phyloP scores from a whole-genome alignment of 2,888 invertebrate species.

The Bruchidius siliquastri region DNA sequence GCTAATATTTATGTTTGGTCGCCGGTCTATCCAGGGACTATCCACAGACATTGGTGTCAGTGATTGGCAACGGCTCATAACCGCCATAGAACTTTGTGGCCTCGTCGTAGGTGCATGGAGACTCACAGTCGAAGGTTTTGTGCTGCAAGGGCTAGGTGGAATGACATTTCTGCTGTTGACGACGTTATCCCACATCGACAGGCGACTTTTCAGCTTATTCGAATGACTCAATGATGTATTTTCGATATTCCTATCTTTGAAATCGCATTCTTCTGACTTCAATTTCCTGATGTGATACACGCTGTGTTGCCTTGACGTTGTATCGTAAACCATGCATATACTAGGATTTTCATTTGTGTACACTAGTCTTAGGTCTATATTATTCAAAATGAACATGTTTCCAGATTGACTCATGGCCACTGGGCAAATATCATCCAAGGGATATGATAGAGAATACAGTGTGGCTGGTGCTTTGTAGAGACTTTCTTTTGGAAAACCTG shows the following conservation, averaged over 20 bases:
- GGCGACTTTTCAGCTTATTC: constrained; percentile 35
- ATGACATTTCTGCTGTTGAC: constrained; percentile 28
- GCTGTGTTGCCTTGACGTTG: constrained; percentile 71
- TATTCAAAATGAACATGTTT: constrained; percentile 59
- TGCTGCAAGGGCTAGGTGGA: constrained; percentile 35
- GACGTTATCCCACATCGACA: constrained; percentile 39
- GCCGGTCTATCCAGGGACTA: constrained; percentile 35
- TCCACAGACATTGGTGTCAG: constrained; percentile 39
- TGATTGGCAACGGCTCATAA: constrained; percentile 52
- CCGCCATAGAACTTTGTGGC: constrained; percentile 52
- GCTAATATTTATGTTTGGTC: constrained; percentile 33
- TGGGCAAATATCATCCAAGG: constrained; percentile 86
- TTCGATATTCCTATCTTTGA: constrained; percentile 31
- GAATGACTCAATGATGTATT: constrained; percentile 27
- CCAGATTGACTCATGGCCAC: constrained; percentile 66
- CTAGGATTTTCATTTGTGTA: constrained; percentile 75
- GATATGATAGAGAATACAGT: constrained; percentile 83
- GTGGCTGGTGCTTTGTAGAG: constrained; percentile 59
- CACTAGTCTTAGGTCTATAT: constrained; percentile 60
- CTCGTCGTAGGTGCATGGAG: constrained; percentile 37
- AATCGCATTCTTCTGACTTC: constrained; percentile 60
- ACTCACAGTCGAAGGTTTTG: constrained; percentile 28
- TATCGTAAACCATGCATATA: constrained; percentile 76
- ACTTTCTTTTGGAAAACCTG: constrained; percentile 21
- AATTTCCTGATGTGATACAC: constrained; percentile 77